Evolutionary conservation across 2,888 invertebrate species (phyloP), one percentile per base, ranked within the genome.

Genomic region (Trachelus tabidus): DNA sequence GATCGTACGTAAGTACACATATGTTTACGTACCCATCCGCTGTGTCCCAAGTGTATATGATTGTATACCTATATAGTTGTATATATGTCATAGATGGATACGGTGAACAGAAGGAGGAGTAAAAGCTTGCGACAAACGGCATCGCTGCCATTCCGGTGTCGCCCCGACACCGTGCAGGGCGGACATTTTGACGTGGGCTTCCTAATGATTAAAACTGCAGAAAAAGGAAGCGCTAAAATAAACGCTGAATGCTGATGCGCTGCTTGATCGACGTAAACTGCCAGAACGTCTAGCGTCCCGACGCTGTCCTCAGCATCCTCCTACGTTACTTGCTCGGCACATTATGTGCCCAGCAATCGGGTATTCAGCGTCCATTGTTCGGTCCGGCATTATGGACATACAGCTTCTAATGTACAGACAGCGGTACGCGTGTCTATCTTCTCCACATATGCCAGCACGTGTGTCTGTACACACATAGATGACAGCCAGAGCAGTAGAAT

Each of bases 261-360:
- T 11, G 12, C 71, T 71, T 71, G 71, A 71, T 71, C 71, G 71
- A 71, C 35, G 73, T 30, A 74, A 71, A 35, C 37, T 74, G 74
- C 35, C 74, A 35, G 35, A 30, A 84, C 80, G 56, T 56, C 56
- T 15, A 56, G 56, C 56, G 23, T 56, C 56, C 56, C 23, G 56
- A 9, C 56, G 56, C 56, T 56, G 56, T 56, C 56, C 56, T 56
- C 56, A 3, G 56, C 56, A 23, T 56, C 56, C 56, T 56, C 56
- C 56, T 56, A 4, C 56, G 56, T 56, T 56, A 56, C 56, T 56
- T 56, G 56, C 56, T 56, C 23, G 56, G 56, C 56, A 34, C 11
- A 31, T 31, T 71, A 34, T 71, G 31, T 34, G 12, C 31, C 69
- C 71, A 31, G 31, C 71, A 34, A 71, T 71, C 71, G 33, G 56